Conservation (phyloP, 2,888 invertebrate genomes). For the Drosophila borealis region DNA sequence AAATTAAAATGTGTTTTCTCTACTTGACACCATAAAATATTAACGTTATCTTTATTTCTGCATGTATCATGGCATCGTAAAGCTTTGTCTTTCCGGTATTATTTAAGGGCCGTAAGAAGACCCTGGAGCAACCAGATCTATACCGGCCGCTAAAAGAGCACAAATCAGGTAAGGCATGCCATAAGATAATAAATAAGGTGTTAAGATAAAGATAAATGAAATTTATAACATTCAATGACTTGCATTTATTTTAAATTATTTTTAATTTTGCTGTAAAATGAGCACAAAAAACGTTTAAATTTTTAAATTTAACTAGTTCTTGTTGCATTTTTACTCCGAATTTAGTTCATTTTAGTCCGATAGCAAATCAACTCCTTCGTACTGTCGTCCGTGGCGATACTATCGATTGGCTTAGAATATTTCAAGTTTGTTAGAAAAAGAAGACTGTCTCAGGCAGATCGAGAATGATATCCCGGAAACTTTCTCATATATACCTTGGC, state of each 20-base stretch:
- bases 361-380: background rate
- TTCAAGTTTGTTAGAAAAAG: background rate
- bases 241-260: background rate
- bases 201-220: background rate
- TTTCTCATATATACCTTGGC: background rate
- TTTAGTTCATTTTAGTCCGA: background rate
- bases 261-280: background rate
- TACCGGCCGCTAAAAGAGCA: slow-evolving; percentile 89
- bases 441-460: too few relatives aligned
- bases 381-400: slow-evolving; percentile 6
- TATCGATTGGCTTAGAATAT: background rate
- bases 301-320: background rate
- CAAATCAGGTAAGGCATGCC: slow-evolving; percentile 86
- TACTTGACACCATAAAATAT: slow-evolving; percentile 13
- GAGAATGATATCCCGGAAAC: too few relatives aligned
- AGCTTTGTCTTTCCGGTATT: slow-evolving; percentile 93
- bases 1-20: slow-evolving; percentile 2
- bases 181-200: background rate
- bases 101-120: slow-evolving; percentile 90
- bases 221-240: background rate
- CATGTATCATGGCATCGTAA: slow-evolving; percentile 6
- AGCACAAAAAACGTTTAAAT: background rate
- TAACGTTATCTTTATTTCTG: slow-evolving; percentile 27
- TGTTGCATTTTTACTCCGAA: background rate
- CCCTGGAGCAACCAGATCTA: slow-evolving; percentile 90